A percentile compares a stretch with the other conserved stretches of the same genome.
These are phyloP conservation scores for human (Homo sapiens) DNA, from an alignment of 2,113 vertebrate species.

Conservation along the genomic window DNA sequence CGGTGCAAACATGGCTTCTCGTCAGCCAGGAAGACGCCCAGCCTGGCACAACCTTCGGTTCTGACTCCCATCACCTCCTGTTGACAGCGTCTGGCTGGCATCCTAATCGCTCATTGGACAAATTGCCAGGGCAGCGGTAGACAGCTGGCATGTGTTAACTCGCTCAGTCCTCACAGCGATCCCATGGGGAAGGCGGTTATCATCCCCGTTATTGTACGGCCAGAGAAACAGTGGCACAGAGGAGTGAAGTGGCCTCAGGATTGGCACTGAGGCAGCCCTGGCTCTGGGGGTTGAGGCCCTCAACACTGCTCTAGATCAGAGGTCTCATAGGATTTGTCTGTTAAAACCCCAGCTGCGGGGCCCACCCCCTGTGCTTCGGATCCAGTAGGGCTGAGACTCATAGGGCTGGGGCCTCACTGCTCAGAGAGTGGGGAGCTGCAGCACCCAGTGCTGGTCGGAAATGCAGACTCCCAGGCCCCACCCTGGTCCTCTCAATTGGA, in stretches of 20 bases:
- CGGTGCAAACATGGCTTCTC: not conserved
- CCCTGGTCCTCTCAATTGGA: not conserved
- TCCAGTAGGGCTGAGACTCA: accelerated
- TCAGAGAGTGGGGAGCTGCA: no score
- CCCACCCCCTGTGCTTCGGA: not conserved
- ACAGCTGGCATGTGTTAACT: not conserved
- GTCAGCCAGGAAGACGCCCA: not conserved
- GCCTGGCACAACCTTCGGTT: not conserved
- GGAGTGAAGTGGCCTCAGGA: not conserved
- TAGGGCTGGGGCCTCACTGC: accelerated
- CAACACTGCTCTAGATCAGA: not conserved
- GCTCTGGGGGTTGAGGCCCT: not conserved
- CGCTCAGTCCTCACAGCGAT: not conserved
- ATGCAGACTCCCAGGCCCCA: not conserved
- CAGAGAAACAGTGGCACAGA: not conserved
- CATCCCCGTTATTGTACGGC: not conserved
- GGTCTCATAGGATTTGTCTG: not conserved
- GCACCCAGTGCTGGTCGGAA: accelerated
- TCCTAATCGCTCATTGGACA: not conserved
- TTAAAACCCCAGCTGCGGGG: not conserved
- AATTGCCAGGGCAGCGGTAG: not conserved
- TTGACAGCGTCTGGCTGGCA: not conserved
- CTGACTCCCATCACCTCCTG: not conserved
- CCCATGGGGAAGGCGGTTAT: accelerated
- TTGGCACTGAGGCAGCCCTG: not conserved